Base-by-base conservation (phyloP, 2,888 invertebrate genomes). In the Rhagium mordax region DNA sequence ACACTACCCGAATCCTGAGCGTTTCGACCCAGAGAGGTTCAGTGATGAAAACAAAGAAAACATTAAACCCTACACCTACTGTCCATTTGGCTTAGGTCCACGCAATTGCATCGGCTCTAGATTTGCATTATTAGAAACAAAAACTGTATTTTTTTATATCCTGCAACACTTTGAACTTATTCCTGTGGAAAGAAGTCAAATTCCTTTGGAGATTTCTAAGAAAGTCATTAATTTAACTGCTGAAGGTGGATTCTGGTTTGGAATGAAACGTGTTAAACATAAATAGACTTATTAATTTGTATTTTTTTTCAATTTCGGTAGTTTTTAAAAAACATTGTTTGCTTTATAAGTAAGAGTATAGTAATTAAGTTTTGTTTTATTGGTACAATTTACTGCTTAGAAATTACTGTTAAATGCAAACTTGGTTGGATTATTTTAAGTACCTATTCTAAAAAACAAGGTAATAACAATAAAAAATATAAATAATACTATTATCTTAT, bases 61-160 rank as follows among this genome's bases (percentile, higher is more conserved):
- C 0, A 88, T 90, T 49, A 82, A 87, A 66, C 89, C 89, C 0
- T 89, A 88, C 75, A 87, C 89, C 0, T 91, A 87, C 75, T 80
- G 89, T 82, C 90, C 90, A 0, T 91, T 91, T 78, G 91, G 91
- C 1, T 75, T 84, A 33, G 91, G 91, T 0, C 91, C 90, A 0
- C 87, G 90, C 72, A 88, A 84, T 78, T 91, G 91, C 77, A 88
- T 91, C 61, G 91, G 90, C 3, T 84, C 84, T 4, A 77, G 86
- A 71, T 86, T 86, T 75, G 86, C 86, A 10, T 61, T 85, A 4
- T 57, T 86, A 64, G 91, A 91, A 68, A 65, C 74, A n/a, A 81
- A 81, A 72, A 74, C 69, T 15, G 21, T 79, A 1, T 61, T 84
- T 48, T 82, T 83, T 49, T 76, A 85, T 62, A 41, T 86, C 10